Conservation (phyloP, 2,113 vertebrate genomes). For the Limnothrissa miodon region DNA sequence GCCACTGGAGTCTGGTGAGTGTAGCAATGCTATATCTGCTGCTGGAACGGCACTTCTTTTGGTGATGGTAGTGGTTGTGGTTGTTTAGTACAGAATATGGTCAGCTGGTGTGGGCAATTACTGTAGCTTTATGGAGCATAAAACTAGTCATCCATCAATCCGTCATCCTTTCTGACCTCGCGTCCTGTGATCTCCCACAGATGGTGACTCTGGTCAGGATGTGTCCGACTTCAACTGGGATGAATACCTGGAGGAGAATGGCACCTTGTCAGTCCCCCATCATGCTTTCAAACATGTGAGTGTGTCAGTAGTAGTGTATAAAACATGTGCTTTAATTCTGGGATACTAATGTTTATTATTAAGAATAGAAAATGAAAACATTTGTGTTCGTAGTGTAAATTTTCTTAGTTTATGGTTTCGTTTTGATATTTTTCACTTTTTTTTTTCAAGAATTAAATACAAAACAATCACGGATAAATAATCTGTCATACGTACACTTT, state of each 20-base stretch:
- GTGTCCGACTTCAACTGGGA: slow-evolving; percentile 94
- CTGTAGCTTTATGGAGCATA: not conserved
- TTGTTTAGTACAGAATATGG: not conserved
- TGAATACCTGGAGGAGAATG: slow-evolving; percentile 94
- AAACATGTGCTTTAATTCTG: not conserved
- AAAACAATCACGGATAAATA: too few relatives aligned
- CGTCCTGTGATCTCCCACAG: slow-evolving; percentile 61
- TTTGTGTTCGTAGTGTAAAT: not conserved
- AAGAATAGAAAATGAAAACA: not conserved
- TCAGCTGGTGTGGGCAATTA: not conserved
- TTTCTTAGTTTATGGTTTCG: not conserved
- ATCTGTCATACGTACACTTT: not conserved
- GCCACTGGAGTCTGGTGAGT: slow-evolving; percentile 71
- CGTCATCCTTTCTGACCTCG: not conserved
- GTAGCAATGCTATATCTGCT: slow-evolving; percentile 11
- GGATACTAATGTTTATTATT: not conserved
- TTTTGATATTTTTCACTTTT: not conserved
- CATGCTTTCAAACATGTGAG: slow-evolving; percentile 95
- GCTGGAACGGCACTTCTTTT: not conserved
- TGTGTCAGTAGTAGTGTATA: slow-evolving; percentile 22
- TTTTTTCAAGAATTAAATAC: too few relatives aligned
- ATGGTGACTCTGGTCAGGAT: slow-evolving; percentile 86
- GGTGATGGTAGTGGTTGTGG: too few relatives aligned
- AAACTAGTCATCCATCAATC: not conserved
- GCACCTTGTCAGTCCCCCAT: slow-evolving; percentile 84